phyloP scores from a whole-genome alignment of 2,113 vertebrate species.

The Passer montanus region DNA sequence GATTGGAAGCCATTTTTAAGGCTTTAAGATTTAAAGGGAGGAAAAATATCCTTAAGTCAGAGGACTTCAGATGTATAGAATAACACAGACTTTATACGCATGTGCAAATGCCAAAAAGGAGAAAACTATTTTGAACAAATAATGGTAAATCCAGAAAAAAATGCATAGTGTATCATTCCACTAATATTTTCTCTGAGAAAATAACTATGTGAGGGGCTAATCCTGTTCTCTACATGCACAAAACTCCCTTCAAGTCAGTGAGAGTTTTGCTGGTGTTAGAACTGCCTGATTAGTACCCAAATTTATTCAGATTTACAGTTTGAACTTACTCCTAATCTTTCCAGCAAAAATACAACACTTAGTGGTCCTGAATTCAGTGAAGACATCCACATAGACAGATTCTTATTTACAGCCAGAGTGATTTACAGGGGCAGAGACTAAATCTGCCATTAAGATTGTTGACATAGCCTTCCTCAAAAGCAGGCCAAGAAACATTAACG shows the following conservation, averaged over 20 bases:
- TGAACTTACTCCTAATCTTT: constrained; percentile 38
- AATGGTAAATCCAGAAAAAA: background rate
- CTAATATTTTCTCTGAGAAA: constrained; percentile 3
- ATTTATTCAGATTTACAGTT: constrained; percentile 42
- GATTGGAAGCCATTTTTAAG: background rate
- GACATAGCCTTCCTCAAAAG: constrained; percentile 13
- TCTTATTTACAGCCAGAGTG: constrained; percentile 33
- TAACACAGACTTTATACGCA: background rate
- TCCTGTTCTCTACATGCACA: background rate
- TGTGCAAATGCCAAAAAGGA: background rate
- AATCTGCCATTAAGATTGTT: constrained; percentile 44
- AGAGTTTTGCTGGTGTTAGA: constrained; percentile 14
- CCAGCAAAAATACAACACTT: constrained; percentile 23
- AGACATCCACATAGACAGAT: background rate
- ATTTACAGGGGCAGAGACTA: constrained; percentile 24
- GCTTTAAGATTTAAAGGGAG: background rate
- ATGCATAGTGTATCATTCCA: background rate
- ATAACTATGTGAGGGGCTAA: background rate
- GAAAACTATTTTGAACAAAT: background rate
- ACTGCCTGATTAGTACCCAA: constrained; percentile 1
- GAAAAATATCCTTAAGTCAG: background rate
- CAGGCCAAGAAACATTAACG: background rate
- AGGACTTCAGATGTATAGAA: background rate
- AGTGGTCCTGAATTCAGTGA: background rate
- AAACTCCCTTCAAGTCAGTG: background rate